Evolutionary conservation across 1,140 invertebrate genomes (phyloP).

Genomic region (Polypedilum vanderplanki): DNA sequence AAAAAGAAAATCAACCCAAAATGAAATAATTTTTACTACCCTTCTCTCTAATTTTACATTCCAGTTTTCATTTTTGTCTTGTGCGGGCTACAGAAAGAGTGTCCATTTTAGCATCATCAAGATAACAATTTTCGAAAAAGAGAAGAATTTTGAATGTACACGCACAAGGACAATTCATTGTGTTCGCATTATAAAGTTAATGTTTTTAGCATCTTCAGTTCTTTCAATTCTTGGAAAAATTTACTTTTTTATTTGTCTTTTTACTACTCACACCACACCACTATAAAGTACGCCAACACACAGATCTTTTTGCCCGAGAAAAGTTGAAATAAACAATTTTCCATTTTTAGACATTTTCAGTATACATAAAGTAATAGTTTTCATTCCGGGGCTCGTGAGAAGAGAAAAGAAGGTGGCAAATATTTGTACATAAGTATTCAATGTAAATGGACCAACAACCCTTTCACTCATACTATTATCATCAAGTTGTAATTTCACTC

Average conservation of each 20-base stretch:
- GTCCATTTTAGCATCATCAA: background rate
- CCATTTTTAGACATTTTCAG: too few relatives aligned
- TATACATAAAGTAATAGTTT: too few relatives aligned
- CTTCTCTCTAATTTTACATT: background rate
- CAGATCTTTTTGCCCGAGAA: background rate
- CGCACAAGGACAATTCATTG: conserved; percentile 26
- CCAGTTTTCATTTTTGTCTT: background rate
- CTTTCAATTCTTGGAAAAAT: conserved; percentile 16
- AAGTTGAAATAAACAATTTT: background rate
- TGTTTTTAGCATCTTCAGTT: conserved; percentile 8
- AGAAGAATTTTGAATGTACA: background rate
- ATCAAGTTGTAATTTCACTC: too few relatives aligned
- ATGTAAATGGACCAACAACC: conserved; percentile 14
- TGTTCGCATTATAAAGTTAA: conserved; percentile 23
- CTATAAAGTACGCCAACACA: too few relatives aligned
- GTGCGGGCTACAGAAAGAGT: background rate
- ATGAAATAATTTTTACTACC: background rate
- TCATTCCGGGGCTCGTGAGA: too few relatives aligned
- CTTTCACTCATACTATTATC: background rate
- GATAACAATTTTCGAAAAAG: conserved; percentile 25
- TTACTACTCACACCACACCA: too few relatives aligned
- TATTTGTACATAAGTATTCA: background rate
- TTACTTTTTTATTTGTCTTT: background rate
- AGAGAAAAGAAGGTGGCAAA: conserved; percentile 13
- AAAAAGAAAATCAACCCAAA: background rate